A percentile compares a stretch with the other conserved stretches of the same genome.
Evolutionary conservation across 1,140 invertebrate species (phyloP).

Genomic region (Dufourea novaeangliae): DNA sequence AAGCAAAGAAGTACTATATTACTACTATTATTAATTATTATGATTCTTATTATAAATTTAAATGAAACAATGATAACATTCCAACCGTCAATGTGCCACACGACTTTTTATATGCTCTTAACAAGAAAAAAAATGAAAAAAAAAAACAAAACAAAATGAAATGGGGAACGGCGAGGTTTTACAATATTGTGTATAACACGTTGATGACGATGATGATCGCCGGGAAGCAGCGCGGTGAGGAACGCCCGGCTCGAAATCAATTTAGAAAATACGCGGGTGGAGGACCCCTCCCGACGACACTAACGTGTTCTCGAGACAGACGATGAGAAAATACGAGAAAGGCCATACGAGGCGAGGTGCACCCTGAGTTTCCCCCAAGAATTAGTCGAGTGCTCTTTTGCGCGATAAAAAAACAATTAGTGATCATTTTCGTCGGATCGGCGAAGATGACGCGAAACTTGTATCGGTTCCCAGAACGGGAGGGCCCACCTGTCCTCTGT

Average conservation of each 20-base stretch:
- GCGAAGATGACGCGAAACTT: too few relatives aligned
- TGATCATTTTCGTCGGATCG: not conserved
- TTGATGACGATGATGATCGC: constrained; percentile 53
- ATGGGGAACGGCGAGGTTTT: constrained; percentile 52
- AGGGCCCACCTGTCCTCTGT: too few relatives aligned
- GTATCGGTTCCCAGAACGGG: too few relatives aligned
- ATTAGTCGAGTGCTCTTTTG: constrained; percentile 4
- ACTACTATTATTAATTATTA: constrained; percentile 73
- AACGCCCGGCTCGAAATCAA: not conserved
- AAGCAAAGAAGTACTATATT: constrained; percentile 78
- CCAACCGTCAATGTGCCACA: constrained; percentile 82
- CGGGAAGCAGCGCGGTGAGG: constrained; percentile 52
- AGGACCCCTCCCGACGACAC: not conserved
- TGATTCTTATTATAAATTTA: constrained; percentile 72
- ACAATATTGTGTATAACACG: constrained; percentile 33
- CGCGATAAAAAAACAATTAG: not conserved
- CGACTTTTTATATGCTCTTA: constrained; percentile 82
- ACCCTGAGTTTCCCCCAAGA: constrained; percentile 1
- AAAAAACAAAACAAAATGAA: constrained; percentile 28
- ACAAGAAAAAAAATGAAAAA: constrained; percentile 42
- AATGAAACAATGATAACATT: constrained; percentile 81
- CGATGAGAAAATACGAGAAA: constrained; percentile 27
- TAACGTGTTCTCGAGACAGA: not conserved
- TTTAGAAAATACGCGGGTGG: constrained; percentile 31
- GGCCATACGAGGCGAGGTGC: too few relatives aligned